A percentile compares a stretch with the other conserved stretches of the same genome.
Conservation (phyloP, 2,113 vertebrate species). For the Odobenus rosmarus region DNA sequence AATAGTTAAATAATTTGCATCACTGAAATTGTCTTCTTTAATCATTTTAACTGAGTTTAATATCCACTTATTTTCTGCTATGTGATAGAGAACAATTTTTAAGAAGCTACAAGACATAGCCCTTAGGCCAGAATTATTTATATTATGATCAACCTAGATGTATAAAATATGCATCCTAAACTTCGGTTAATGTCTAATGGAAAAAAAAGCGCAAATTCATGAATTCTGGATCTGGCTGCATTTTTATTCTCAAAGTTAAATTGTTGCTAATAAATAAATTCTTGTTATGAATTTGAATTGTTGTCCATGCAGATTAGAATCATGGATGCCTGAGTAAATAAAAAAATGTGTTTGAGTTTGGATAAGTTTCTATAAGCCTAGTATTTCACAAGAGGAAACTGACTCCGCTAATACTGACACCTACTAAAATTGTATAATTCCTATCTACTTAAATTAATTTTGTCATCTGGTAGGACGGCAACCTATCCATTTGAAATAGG, state of each 20-base stretch:
- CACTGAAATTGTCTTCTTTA: background rate
- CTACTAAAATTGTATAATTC: background rate
- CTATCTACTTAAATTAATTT: slow-evolving; percentile 16
- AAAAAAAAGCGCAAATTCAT: background rate
- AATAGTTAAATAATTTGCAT: background rate
- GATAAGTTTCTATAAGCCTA: background rate
- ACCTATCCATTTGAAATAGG: background rate
- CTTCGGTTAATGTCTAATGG: background rate
- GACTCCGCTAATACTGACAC: background rate
- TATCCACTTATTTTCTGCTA: background rate
- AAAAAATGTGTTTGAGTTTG: slow-evolving; percentile 6
- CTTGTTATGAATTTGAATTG: background rate
- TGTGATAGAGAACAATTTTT: background rate
- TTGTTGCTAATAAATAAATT: background rate
- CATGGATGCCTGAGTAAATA: background rate
- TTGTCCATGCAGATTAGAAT: background rate
- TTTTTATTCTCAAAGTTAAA: slow-evolving; percentile 39
- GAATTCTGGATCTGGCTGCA: background rate
- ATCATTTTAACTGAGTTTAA: slow-evolving; percentile 29
- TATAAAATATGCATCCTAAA: slow-evolving; percentile 39
- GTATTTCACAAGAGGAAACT: slow-evolving; percentile 16
- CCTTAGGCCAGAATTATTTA: background rate
- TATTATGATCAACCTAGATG: background rate
- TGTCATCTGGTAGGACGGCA: background rate
- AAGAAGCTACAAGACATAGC: background rate